Conservation (phyloP, 2,113 vertebrate genomes). For the Paramisgurnus dabryanus region DNA sequence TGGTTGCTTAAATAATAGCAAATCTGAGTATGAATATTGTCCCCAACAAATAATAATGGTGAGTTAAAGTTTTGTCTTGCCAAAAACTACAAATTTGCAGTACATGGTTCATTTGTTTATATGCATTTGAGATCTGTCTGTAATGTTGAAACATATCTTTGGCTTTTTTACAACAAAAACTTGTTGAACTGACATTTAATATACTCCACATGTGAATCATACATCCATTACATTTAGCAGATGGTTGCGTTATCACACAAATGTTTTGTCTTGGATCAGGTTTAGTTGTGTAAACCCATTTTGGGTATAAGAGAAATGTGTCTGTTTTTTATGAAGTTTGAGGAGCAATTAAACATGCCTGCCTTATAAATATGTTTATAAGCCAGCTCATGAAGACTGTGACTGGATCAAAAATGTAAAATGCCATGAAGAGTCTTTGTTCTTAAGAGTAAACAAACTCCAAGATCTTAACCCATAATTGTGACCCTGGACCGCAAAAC, state of each 20-base stretch:
- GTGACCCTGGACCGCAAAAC: no score
- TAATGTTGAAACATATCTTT: background rate
- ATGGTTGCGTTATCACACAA: background rate
- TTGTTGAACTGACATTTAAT: background rate
- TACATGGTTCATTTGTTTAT: no score
- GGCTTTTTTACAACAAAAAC: background rate
- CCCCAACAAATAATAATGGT: no score
- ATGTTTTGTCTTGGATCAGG: background rate
- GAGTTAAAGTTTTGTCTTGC: no score
- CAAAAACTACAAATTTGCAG: no score
- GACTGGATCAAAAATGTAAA: background rate
- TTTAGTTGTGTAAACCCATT: background rate
- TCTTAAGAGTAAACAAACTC: slow-evolving; percentile 9
- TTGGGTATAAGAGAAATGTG: background rate
- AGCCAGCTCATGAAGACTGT: background rate
- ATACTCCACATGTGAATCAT: background rate
- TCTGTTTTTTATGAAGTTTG: no score
- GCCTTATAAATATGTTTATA: slow-evolving; percentile 4
- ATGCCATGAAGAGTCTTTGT: slow-evolving; percentile 3
- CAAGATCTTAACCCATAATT: slow-evolving; percentile 14
- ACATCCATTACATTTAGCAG: background rate
- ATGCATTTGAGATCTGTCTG: background rate
- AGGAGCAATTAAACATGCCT: slow-evolving; percentile 1
- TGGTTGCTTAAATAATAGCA: no score
- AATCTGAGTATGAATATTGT: no score